Evolutionary conservation across 2,888 invertebrate genomes (phyloP), one percentile per base, ranked within the genome.

Genomic region (Cyaniris semiargus): DNA sequence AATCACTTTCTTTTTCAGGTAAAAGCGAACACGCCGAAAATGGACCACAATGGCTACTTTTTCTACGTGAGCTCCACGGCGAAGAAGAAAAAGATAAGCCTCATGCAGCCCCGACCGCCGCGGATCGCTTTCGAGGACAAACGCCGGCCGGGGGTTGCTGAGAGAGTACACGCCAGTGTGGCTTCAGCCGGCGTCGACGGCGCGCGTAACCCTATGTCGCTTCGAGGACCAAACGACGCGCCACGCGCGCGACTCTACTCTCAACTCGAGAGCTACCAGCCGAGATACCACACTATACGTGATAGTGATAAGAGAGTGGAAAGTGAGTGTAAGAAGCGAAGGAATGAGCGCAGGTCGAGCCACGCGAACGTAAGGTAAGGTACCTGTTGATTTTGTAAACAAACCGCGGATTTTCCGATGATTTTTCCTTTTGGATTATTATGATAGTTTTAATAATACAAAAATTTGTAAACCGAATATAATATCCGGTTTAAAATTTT

Each of bases 261-360:
- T 89, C 93, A 92, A 88, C 91, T 94, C 70, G 94, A 94, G 86
- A 92, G 93, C 89, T 94, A 94, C 82, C 94, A 94, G 76, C 94
- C 94, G 79, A 84, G 90, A 79, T 94, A 94, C 82, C 94, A 94
- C 83, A 94, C 94, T 78, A 93, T 94, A 82, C 90, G 94, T 86
- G 92, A 94, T 82, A 89, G 91, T 91, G 93, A 89, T 86, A 92
- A 90, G 83, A 91, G 84, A 89, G 91, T 91, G 89, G 91, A 92
- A 78, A 91, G 91, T 92, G 93, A 93, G 88, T 90, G 89, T 80
- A 84, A 90, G 81, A 88, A 86, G 82, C 85, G 88, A 80, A 88
- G 87, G 80, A 92, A 88, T 84, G 91, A 92, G 79, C 87, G 89
- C 87, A 87, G 88, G 79, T n/a, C n/a, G n/a, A 87, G 83, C 83